These are phyloP conservation scores for Perca fluviatilis DNA, from an alignment of 2,113 vertebrate species.

Conservation along the genomic window DNA sequence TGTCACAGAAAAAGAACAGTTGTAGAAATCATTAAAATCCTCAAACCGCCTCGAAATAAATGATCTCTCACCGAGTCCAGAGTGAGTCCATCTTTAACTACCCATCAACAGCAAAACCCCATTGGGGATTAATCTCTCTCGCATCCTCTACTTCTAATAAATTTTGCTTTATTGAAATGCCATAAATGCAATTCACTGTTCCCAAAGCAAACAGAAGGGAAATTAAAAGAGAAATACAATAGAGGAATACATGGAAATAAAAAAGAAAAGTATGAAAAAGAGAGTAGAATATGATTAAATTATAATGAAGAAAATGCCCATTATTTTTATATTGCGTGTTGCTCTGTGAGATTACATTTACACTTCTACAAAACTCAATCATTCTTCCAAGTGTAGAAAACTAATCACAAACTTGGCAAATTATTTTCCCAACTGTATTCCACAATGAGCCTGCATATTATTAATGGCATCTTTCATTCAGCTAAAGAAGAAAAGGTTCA, in stretches of 20 bases:
- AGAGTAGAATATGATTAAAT: not conserved
- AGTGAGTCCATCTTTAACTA: constrained; percentile 1
- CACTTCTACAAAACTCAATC: not conserved
- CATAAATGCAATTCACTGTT: not conserved
- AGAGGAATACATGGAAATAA: constrained; percentile 1
- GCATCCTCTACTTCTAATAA: constrained; percentile 11
- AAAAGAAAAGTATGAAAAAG: constrained; percentile 6
- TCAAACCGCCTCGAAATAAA: not conserved
- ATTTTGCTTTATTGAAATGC: constrained; percentile 22
- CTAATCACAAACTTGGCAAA: not conserved
- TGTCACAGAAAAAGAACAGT: not conserved
- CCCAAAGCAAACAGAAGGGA: constrained; percentile 8
- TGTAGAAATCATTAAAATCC: not conserved
- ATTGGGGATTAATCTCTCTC: constrained; percentile 3
- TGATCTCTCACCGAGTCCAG: not conserved
- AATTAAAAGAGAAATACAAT: not conserved
- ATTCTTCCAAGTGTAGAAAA: constrained; percentile 11
- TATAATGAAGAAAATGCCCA: constrained; percentile 1
- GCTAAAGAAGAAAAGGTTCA: not conserved
- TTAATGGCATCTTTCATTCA: not conserved
- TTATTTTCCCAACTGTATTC: not conserved
- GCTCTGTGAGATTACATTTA: constrained; percentile 22
- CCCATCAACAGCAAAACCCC: constrained; percentile 21
- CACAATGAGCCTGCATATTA: not conserved
- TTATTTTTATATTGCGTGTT: constrained; percentile 1